These are phyloP conservation scores for Ursus arctos DNA, from an alignment of 2,113 vertebrate species.

Conservation along the genomic window DNA sequence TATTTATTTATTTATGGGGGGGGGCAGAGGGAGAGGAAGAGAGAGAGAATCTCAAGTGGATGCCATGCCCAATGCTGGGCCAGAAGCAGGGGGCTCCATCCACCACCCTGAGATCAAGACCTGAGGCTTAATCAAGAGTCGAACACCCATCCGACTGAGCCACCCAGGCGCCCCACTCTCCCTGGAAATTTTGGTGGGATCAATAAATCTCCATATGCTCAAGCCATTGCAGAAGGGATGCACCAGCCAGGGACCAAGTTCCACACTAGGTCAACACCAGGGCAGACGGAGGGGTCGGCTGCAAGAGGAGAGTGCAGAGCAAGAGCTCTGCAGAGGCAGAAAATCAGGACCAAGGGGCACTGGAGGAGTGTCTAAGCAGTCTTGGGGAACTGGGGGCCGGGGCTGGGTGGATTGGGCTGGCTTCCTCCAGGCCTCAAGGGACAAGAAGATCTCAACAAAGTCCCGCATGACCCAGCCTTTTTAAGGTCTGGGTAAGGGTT, in stretches of 20 bases:
- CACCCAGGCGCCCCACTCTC: neutral
- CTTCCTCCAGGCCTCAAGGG: neutral
- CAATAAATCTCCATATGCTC: neutral
- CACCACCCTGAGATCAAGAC: neutral
- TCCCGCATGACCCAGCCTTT: too few relatives aligned
- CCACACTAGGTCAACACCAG: neutral
- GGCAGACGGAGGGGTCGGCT: neutral
- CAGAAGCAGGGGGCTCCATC: neutral
- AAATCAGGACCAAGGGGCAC: neutral
- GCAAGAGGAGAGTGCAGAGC: neutral
- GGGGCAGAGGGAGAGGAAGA: neutral
- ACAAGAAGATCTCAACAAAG: neutral
- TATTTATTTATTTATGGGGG: neutral
- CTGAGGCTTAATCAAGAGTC: neutral
- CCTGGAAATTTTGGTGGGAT: neutral
- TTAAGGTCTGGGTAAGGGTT: neutral
- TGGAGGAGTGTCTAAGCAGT: rapidly evolving
- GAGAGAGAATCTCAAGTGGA: neutral
- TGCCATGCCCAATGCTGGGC: too few relatives aligned
- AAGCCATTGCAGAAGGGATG: neutral
- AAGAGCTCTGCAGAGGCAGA: neutral
- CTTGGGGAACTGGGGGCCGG: neutral
- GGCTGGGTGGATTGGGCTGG: neutral
- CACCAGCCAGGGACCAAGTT: neutral
- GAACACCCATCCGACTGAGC: neutral